A percentile compares a stretch with the other conserved stretches of the same genome.
Evolutionary conservation across 2,797 vertebrate genomes (phyloP).

Genomic region (Eutrigla gurnardus): DNA sequence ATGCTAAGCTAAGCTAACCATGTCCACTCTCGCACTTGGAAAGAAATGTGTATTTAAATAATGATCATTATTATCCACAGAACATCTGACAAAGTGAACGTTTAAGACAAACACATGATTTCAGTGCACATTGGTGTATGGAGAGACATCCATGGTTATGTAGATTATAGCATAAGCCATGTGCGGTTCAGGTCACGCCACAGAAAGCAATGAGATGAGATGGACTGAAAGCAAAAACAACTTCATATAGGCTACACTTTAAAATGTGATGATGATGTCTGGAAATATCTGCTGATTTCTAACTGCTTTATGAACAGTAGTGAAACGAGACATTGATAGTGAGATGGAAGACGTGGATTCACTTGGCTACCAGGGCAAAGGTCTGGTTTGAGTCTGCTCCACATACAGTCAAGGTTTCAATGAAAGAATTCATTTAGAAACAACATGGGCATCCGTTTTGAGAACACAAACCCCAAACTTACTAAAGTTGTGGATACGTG

Average conservation of each 20-base stretch:
- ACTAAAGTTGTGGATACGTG: too few species aligned
- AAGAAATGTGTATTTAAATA: not conserved
- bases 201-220: conserved; percentile 83
- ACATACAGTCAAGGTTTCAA: conserved; percentile 9
- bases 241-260: not conserved
- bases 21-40: not conserved
- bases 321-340: conserved; percentile 48
- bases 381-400: conserved; percentile 59
- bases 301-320: conserved; percentile 19
- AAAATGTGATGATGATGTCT: conserved; percentile 73
- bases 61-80: not conserved
- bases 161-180: conserved; percentile 80
- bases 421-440: conserved; percentile 11
- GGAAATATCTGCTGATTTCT: conserved; percentile 55
- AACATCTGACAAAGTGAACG: conserved; percentile 2
- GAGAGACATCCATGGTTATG: conserved; percentile 43
- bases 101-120: conserved; percentile 8
- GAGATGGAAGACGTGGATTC: conserved; percentile 47
- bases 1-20: conserved; percentile 2
- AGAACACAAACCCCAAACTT: not conserved
- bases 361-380: conserved; percentile 36
- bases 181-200: conserved; percentile 74
- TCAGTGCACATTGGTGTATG: conserved; percentile 33
- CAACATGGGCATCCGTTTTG: not conserved
- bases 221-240: conserved; percentile 59